Base-by-base conservation (phyloP, 2,888 invertebrate genomes). In the Monochamus alternatus region DNA sequence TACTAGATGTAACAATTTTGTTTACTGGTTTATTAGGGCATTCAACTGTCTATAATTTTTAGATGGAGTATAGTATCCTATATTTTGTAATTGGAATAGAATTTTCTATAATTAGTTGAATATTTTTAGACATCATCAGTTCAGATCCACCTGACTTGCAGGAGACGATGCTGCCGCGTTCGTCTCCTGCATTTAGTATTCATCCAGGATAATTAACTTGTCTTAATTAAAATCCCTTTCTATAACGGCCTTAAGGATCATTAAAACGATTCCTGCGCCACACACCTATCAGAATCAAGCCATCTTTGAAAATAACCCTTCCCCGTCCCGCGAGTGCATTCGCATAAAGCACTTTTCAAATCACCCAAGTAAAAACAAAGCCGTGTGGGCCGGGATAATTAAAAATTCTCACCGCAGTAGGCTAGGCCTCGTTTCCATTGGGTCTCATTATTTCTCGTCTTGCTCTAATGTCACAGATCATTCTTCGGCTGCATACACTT, bases 331-430 rank as follows among this genome's bases (percentile, higher is more conserved):
- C 78, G 47, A 76, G 77, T 76, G 80, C 78, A 81, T 84, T 82
- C 82, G 83, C 81, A 83, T 83, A 81, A 85, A 85, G 85, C 84
- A 86, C 86, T 86, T 87, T 86, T 85, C 83, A 85, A 86, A 87
- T 86, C 86, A 83, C 81, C 81, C 84, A 85, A 85, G 78, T 84
- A 86, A 87, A 88, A 88, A 88, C 88, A 88, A 88, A 87, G 86
- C 82, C 82, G 79, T 85, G 88, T 88, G 88, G 89, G 89, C 86
- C 84, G 88, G 87, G 83, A 86, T 89, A 88, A 89, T 89, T 89
- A 89, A 89, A 88, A 89, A 88, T 88, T 88, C 88, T 83, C 85
- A 74, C 78, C 76, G 82, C 79, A 78, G 80, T 79, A 79, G 77
- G 81, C 78, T 68, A 80, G 72, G 76, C 83, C 78, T 83, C 79